These are phyloP conservation scores for Thysanoteuthis rhombus DNA, from an alignment of 2,888 invertebrate species.

Conservation along the genomic window DNA sequence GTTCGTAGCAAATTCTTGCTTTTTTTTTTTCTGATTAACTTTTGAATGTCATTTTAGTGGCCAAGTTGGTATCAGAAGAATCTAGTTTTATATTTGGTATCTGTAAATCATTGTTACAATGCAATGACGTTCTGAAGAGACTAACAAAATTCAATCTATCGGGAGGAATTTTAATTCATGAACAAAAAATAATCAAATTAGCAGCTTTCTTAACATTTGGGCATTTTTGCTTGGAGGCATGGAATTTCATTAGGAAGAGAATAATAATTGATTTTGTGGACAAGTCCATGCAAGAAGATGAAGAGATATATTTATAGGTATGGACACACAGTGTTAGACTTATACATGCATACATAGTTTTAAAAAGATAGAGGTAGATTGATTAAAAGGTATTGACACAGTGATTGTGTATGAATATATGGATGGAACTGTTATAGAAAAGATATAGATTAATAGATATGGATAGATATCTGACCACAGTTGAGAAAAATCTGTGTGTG, in stretches of 20 bases:
- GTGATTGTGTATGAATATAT: neutral
- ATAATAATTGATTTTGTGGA: neutral
- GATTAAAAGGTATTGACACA: neutral
- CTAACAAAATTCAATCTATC: neutral
- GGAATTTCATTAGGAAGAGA: neutral
- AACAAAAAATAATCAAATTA: neutral
- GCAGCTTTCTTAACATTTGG: conserved; percentile 12
- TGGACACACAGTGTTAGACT: too few relatives aligned
- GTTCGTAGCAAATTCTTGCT: neutral
- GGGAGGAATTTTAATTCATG: neutral
- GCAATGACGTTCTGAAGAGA: neutral
- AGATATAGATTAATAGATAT: too few relatives aligned
- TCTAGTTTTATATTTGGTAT: neutral
- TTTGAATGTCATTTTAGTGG: neutral
- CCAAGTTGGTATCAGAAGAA: neutral
- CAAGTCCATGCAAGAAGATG: neutral
- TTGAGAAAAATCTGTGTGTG: too few relatives aligned
- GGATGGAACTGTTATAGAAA: neutral
- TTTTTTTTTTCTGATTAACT: neutral
- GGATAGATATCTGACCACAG: neutral
- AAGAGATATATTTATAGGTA: neutral
- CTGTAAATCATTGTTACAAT: neutral
- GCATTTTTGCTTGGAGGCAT: neutral
- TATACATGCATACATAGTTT: neutral
- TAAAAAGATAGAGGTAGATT: neutral